Percentiles rank a stretch among this genome's conserved stretches.
Evolutionary conservation across 2,888 invertebrate species (phyloP).

Genomic region (Onthophagus sagittarius): DNA sequence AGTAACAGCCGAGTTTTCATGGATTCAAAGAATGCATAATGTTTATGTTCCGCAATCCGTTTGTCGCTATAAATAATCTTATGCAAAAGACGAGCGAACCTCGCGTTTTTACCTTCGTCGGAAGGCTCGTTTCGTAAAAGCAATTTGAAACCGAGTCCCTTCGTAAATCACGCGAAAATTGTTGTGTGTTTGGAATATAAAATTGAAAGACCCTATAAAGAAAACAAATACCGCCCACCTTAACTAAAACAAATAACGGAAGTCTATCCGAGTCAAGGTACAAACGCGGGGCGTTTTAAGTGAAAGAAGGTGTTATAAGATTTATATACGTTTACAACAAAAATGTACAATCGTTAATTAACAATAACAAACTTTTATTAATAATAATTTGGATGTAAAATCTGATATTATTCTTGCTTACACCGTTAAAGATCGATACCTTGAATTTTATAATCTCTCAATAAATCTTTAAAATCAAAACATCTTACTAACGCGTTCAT

Average conservation of each 20-base stretch:
- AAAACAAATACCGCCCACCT: background rate
- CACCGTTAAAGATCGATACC: background rate
- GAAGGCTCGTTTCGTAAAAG: background rate
- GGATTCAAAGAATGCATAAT: conserved; percentile 4
- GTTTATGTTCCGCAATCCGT: conserved; percentile 8
- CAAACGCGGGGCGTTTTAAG: background rate
- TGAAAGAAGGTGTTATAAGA: background rate
- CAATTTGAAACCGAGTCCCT: background rate
- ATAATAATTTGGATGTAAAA: too few relatives aligned
- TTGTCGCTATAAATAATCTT: conserved; percentile 2
- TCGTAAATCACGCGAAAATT: background rate
- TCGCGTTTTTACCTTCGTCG: background rate
- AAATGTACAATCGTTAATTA: background rate
- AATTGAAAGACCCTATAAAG: background rate
- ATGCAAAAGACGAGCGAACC: background rate
- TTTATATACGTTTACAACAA: background rate
- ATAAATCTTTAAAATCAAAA: background rate
- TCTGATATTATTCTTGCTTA: background rate
- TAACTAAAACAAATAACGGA: background rate
- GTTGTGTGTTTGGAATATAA: background rate
- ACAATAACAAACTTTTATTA: too few relatives aligned
- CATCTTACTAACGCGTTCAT: background rate
- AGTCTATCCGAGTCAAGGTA: background rate
- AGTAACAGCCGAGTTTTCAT: conserved; percentile 2
- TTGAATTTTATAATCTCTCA: background rate